Base-by-base conservation (phyloP, 2,888 invertebrate species). In the Geophilus truncorum region DNA sequence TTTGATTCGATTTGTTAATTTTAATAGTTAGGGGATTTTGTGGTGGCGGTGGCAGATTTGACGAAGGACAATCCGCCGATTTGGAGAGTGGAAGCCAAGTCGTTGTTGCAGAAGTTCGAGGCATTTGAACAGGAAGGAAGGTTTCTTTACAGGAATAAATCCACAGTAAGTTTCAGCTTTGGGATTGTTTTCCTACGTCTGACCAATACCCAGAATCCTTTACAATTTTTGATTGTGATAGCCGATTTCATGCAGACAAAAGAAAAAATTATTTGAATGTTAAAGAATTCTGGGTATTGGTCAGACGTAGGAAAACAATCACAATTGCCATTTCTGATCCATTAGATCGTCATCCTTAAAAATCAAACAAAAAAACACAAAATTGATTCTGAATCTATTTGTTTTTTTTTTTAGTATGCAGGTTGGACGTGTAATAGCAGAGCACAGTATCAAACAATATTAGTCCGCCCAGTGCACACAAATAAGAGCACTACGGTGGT, bases 21-120 rank as follows among this genome's bases (percentile, higher is more conserved):
- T 83, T n/a, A n/a, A n/a, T n/a, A 96, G 95, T 91, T 93, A 83
- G 95, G 96, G 70, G 94, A 94, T 86, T 97, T 95, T 89, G 92
- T 96, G 83, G 93, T 94, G 51, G 90, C 95, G 85, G 94, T 94
- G 88, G 90, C 92, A 79, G 95, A 96, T 88, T 87, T 94, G 83
- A 90, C 90, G 81, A 89, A 90, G 84, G 93, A 94, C 87, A 93
- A 92, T 90, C 96, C 95, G 7, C 91, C 93, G 6, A 92, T 97
- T 85, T 97, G 96, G 96, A 92, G 94, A 87, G 93, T 96, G 62
- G 96, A 96, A 86, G 94, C 92, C 70, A 91, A 91, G 85, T 90
- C 90, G 82, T 88, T 92, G 85, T 86, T 92, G 84, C 92, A 92
- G 85, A 92, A 92, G 85, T 92, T 90, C 87, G 90, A 92, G 84